A percentile compares a stretch with the other conserved stretches of the same genome.
Conservation (phyloP, 2,113 vertebrate genomes). For the Gavialis gangeticus region DNA sequence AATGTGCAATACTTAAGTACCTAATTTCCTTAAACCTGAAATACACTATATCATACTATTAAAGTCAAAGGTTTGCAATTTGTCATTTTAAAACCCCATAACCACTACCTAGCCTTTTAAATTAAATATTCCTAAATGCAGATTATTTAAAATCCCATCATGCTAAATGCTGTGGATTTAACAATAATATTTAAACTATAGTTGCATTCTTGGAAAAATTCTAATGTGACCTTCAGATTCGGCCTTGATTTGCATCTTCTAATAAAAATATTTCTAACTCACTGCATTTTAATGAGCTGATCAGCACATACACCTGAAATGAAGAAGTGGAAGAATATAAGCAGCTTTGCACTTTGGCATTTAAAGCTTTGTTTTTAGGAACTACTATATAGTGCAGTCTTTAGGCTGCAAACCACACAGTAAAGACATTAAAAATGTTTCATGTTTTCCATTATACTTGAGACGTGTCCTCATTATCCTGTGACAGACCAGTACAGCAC, state of each 20-base stretch:
- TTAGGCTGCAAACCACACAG: not conserved
- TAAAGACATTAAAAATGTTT: fast-evolving
- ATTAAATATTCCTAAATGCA: not conserved
- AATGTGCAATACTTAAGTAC: not conserved
- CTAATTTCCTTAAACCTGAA: not conserved
- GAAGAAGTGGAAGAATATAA: not conserved
- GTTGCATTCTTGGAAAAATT: not conserved
- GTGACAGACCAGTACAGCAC: not conserved
- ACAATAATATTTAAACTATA: not conserved
- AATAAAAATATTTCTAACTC: conserved; percentile 12
- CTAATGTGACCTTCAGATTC: not conserved
- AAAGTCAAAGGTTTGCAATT: not conserved
- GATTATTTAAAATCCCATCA: not conserved
- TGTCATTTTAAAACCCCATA: not conserved
- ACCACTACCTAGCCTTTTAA: not conserved
- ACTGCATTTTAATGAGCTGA: not conserved
- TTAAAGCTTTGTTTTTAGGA: not conserved
- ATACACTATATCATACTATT: not conserved
- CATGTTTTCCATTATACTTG: not conserved
- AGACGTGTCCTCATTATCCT: not conserved
- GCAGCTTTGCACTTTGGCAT: not conserved
- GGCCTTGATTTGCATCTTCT: not conserved
- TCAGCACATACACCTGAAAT: not conserved
- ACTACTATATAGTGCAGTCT: not conserved
- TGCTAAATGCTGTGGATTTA: not conserved